Conservation (phyloP, 2,888 invertebrate genomes). For the Carterocephalus palaemon region DNA sequence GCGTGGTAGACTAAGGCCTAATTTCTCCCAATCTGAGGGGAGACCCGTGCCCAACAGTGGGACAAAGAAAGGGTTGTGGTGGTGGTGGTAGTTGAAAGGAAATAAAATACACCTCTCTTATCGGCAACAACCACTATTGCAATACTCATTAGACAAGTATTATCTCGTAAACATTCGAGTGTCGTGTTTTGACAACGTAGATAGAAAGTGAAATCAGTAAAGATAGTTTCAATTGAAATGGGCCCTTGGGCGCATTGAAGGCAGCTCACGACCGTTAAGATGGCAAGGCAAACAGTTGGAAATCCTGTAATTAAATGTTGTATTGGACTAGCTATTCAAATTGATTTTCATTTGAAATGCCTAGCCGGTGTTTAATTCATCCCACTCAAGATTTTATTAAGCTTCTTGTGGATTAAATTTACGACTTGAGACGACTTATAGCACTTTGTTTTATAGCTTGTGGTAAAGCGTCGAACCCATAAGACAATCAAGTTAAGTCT, state of each 20-base stretch:
- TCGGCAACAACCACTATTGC: no score
- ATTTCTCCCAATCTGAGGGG: no score
- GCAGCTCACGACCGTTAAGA: slow-evolving; percentile 20
- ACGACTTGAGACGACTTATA: no score
- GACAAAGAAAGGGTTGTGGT: no score
- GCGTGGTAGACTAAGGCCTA: no score
- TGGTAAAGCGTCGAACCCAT: no score
- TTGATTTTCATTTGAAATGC: slow-evolving; percentile 2
- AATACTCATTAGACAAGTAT: slow-evolving; percentile 37
- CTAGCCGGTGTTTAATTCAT: slow-evolving; percentile 1
- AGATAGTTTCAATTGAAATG: slow-evolving; percentile 31
- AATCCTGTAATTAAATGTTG: slow-evolving; percentile 16
- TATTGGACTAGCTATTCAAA: slow-evolving; percentile 2
- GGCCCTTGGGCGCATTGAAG: slow-evolving; percentile 26
- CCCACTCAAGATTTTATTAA: background rate
- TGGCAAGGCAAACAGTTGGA: slow-evolving; percentile 17
- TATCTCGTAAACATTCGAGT: slow-evolving; percentile 38
- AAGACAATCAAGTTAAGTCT: no score
- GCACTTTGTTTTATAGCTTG: no score
- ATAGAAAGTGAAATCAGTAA: slow-evolving; percentile 36
- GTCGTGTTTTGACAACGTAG: slow-evolving; percentile 35
- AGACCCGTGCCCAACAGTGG: no score
- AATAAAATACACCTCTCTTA: no score
- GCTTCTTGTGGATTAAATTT: background rate
- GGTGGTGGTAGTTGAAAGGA: no score